Evolutionary conservation across 2,113 vertebrate species (phyloP).

Genomic region (Dolichotis patagonum): DNA sequence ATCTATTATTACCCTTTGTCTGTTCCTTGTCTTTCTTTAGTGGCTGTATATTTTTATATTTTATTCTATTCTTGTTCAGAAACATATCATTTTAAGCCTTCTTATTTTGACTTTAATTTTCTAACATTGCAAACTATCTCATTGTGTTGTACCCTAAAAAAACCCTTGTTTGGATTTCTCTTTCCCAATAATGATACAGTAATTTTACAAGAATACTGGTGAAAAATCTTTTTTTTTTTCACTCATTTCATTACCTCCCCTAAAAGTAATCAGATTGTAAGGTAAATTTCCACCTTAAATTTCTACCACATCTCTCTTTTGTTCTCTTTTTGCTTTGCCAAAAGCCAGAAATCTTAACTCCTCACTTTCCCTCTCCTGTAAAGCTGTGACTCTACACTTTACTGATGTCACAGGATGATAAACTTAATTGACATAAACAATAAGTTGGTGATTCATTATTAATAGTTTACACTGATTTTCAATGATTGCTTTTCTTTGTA

Average conservation of each 20-base stretch:
- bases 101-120: slow-evolving; percentile 46
- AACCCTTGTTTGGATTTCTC: not conserved
- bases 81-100: not conserved
- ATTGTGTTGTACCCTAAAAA: not conserved
- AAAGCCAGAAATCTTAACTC: not conserved
- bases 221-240: not conserved
- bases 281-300: not conserved
- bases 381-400: not conserved
- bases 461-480: not conserved
- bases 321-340: not conserved
- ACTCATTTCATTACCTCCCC: not conserved
- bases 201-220: not conserved
- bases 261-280: not conserved
- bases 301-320: not conserved
- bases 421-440: not conserved
- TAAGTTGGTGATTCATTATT: not conserved
- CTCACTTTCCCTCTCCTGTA: not conserved
- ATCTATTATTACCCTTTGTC: slow-evolving; percentile 37
- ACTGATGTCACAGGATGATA: not conserved
- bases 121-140: not conserved
- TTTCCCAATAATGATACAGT: not conserved
- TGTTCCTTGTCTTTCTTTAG: not conserved
- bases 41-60: slow-evolving; percentile 4
- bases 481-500: not conserved
- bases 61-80: slow-evolving; percentile 19